Evolutionary conservation across 2,113 vertebrate genomes (phyloP).

Genomic region (Aspidoscelis tigris): DNA sequence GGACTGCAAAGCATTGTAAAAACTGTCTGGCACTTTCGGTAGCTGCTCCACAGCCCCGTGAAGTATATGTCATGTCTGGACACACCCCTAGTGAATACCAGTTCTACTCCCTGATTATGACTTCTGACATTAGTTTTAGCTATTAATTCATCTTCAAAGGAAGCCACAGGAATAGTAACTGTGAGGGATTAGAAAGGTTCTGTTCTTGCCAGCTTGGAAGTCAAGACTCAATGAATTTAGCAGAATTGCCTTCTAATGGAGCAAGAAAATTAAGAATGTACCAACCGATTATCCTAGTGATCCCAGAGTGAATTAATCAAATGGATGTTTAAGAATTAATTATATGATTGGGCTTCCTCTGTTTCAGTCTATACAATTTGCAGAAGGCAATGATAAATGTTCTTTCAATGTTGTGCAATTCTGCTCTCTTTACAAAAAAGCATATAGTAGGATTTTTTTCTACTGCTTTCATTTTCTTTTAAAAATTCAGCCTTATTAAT

Average conservation of each 20-base stretch:
- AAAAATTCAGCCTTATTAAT: background rate
- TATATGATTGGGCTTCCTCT: background rate
- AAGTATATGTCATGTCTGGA: no score
- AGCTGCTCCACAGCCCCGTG: no score
- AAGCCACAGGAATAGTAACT: background rate
- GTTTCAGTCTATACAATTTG: background rate
- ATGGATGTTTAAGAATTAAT: background rate
- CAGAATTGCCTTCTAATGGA: background rate
- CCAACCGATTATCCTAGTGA: background rate
- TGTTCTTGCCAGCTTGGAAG: background rate
- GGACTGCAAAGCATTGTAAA: no score
- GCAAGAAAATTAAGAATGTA: background rate
- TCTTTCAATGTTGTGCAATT: background rate
- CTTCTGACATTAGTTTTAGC: no score
- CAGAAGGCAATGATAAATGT: rapidly evolving
- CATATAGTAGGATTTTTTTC: conserved; percentile 8
- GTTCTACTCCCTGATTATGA: no score
- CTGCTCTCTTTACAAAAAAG: conserved; percentile 5
- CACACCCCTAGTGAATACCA: no score
- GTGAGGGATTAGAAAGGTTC: no score
- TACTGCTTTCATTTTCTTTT: background rate
- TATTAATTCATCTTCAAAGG: background rate
- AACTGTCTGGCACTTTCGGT: no score
- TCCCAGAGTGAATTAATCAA: no score
- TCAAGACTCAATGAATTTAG: background rate